Percentiles rank a stretch among this genome's conserved stretches.
These are phyloP conservation scores for Pseudorhombus dupliciocellatus DNA, from an alignment of 2,113 vertebrate genomes.

Conservation along the genomic window DNA sequence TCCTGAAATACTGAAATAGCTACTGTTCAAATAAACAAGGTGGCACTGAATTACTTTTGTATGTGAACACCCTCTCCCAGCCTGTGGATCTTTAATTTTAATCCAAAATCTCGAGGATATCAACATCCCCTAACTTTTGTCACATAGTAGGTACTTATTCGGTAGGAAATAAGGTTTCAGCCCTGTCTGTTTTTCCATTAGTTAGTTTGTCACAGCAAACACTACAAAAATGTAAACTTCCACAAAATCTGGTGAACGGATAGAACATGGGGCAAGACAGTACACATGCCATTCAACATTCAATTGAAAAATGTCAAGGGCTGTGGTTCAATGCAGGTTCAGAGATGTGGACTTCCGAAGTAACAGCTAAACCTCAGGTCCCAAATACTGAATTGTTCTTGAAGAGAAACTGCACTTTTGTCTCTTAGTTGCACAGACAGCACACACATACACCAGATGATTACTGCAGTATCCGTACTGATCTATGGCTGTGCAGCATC, in stretches of 20 bases:
- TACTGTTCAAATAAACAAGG: neutral
- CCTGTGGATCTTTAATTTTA: neutral
- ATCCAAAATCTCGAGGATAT: neutral
- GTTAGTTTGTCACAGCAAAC: no score
- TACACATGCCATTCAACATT: no score
- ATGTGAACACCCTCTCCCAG: neutral
- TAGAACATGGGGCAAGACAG: no score
- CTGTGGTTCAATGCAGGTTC: neutral
- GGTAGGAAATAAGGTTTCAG: no score
- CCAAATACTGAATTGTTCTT: neutral
- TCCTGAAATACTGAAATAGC: conserved; percentile 1
- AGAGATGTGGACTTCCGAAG: no score
- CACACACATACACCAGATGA: neutral
- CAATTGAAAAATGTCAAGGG: no score
- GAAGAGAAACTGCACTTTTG: neutral
- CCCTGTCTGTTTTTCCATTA: no score
- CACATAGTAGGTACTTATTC: neutral
- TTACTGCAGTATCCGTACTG: neutral
- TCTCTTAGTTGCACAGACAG: neutral
- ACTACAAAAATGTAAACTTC: no score
- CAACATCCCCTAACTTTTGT: neutral
- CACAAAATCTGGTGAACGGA: no score
- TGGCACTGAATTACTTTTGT: neutral
- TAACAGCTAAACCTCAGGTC: no score
- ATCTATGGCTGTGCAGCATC: conserved; percentile 9